Evolutionary conservation across 2,888 invertebrate species (phyloP), one percentile per base, ranked within the genome.

Genomic region (Junonia oenone): DNA sequence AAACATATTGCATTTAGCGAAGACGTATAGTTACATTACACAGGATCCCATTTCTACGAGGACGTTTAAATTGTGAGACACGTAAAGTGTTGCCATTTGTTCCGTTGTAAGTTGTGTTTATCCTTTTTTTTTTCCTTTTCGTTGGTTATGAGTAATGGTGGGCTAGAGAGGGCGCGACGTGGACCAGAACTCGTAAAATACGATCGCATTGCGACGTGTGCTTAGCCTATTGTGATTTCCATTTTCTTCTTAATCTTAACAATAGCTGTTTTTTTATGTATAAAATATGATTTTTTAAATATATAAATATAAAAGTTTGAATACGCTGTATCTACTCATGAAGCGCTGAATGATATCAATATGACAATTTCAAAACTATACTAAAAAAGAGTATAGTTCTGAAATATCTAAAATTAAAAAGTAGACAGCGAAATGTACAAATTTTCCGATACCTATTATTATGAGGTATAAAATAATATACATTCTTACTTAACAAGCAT

Each of bases 1-100:
- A 6, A 31, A 54, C 55, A 81, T 78, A 78, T 74, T 69, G 71
- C 78, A 81, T 78, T 78, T 80, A 73, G 70, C 65, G 62, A 67
- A 78, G 81, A 83, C 78, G 75, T 73, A 83, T 83, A 78, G 79
- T 63, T 73, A 77, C 84, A 80, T 81, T 84, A 83, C 75, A 73
- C 75, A 72, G 76, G 76, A 78, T 78, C 75, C 79, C 79, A 81
- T 81, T 78, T 81, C 77, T 75, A 70, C 73, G 74, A 40, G 38
- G 38, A 73, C 80, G 73, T 81, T 84, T 82, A 81, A 81, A 79
- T 83, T 82, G 81, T 78, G 80, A 76, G 78, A 77, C 79, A 79
- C 81, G 78, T 82, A 84, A 79, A 85, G 84, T 83, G 85, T 81
- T 77, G 70, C 78, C 77, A 84, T 86, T 84, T 84, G 78, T 84